Conservation (phyloP, 2,113 vertebrate species). For the Protobothrops flavoviridis region DNA sequence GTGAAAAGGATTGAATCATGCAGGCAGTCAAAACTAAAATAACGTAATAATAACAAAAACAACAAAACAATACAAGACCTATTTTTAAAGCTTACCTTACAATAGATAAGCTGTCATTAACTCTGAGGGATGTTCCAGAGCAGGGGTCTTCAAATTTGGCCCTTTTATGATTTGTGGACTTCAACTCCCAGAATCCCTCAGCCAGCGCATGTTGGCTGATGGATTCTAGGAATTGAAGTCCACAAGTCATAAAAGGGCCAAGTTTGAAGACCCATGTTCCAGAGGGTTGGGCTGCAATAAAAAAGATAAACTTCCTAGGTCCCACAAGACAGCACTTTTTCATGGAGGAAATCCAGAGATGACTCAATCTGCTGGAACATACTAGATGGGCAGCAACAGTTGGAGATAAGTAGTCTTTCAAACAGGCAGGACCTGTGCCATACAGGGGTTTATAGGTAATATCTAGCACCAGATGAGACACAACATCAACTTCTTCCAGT, state of each 20-base stretch:
- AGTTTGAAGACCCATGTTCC: neutral
- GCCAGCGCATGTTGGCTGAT: too few species aligned
- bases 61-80: neutral
- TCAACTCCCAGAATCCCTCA: too few species aligned
- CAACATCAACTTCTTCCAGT: neutral
- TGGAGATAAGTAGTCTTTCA: neutral
- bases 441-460: neutral
- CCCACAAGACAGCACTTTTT: neutral
- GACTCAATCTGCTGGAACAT: neutral
- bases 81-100: neutral
- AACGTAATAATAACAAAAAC: neutral
- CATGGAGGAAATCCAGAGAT: neutral
- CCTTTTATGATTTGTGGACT: too few species aligned
- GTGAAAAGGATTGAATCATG: neutral
- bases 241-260: too few species aligned
- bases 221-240: too few species aligned
- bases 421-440: neutral
- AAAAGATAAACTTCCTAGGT: neutral
- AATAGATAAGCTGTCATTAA: neutral
- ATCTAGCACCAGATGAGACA: neutral
- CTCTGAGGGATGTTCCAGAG: neutral
- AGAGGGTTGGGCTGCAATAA: neutral
- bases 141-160: neutral
- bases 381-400: neutral
- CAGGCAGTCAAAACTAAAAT: neutral